Conservation (phyloP, 1,140 invertebrate species). For the Caerostris darwini region DNA sequence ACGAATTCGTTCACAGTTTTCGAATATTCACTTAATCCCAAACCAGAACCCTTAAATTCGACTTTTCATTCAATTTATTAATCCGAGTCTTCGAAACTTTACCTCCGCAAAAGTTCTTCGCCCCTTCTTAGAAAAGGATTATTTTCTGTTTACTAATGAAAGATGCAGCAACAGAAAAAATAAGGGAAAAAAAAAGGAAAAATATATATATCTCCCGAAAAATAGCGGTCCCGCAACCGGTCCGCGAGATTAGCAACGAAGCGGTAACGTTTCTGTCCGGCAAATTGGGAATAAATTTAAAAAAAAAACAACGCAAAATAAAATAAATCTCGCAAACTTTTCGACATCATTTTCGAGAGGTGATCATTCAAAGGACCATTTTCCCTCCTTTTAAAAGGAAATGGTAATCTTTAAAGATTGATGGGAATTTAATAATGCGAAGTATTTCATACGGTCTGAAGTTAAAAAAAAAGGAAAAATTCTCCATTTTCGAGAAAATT, state of each 20-base stretch:
- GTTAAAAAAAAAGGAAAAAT: too few species aligned
- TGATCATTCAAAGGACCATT: background rate
- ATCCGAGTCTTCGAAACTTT: background rate
- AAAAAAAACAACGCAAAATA: background rate
- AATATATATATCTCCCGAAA: background rate
- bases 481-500: too few species aligned
- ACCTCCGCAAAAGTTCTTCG: too few species aligned
- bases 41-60: background rate
- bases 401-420: background rate
- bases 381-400: background rate
- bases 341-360: background rate
- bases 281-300: background rate
- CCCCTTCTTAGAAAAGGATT: background rate
- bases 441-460: background rate
- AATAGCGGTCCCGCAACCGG: background rate
- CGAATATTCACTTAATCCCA: too few species aligned
- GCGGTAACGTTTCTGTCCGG: background rate
- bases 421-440: background rate
- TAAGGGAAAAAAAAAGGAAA: background rate
- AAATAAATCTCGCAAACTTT: background rate
- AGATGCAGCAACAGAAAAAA: background rate
- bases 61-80: background rate
- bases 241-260: background rate
- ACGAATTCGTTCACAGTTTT: background rate
- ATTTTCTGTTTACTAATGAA: background rate